A percentile compares a stretch with the other conserved stretches of the same genome.
phyloP scores from a whole-genome alignment of 2,888 invertebrate species.

The Habroteleia sp. region DNA sequence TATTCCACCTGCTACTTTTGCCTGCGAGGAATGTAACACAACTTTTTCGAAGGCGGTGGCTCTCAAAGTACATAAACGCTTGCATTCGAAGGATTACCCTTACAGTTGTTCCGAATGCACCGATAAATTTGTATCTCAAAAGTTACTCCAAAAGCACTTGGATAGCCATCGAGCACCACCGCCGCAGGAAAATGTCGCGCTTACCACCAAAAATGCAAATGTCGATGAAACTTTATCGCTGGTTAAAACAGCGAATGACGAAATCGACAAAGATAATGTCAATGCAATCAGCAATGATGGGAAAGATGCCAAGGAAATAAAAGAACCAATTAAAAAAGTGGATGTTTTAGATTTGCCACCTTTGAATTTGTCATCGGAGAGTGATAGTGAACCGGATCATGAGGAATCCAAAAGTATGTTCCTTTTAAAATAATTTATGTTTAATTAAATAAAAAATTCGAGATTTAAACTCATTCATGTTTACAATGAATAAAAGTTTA shows the following conservation, averaged over 20 bases:
- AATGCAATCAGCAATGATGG: slow-evolving; percentile 8
- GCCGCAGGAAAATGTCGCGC: slow-evolving; percentile 35
- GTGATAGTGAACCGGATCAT: slow-evolving; percentile 87
- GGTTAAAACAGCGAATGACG: slow-evolving; percentile 44
- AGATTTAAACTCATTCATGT: no score
- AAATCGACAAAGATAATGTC: slow-evolving; percentile 37
- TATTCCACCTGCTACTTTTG: slow-evolving; percentile 88
- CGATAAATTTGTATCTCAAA: slow-evolving; percentile 91
- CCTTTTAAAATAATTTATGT: no score
- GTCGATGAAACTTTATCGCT: slow-evolving; percentile 35
- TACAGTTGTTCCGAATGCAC: slow-evolving; percentile 89
- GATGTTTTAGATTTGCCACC: slow-evolving; percentile 89
- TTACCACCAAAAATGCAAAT: slow-evolving; percentile 13
- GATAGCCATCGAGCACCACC: slow-evolving; percentile 83
- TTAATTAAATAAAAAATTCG: no score
- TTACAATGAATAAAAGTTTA: no score
- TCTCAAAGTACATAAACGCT: slow-evolving; percentile 91
- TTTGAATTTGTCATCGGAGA: slow-evolving; percentile 90
- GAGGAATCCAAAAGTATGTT: slow-evolving; percentile 63
- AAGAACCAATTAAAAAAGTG: slow-evolving; percentile 81
- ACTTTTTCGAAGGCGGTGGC: slow-evolving; percentile 89
- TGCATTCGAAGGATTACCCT: slow-evolving; percentile 88
- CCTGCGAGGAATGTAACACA: slow-evolving; percentile 90
- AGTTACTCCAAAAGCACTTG: slow-evolving; percentile 88
- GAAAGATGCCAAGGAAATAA: slow-evolving; percentile 65